Evolutionary conservation across 1,140 invertebrate species (phyloP), one percentile per base, ranked within the genome.

Genomic region (Polyergus mexicanus): DNA sequence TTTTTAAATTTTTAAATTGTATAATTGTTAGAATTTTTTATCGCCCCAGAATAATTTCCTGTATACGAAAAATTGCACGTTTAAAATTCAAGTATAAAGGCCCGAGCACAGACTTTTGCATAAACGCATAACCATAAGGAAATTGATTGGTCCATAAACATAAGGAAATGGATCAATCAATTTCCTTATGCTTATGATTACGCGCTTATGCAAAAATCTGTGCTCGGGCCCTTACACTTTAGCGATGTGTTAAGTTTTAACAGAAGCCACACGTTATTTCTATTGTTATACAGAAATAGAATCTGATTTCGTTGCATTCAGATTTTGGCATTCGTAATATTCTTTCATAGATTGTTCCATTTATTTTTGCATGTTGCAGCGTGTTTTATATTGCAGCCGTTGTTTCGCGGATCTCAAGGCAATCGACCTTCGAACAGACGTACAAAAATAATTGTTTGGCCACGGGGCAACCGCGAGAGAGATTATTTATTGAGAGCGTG

Each of bases 381-480:
- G 16, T 28, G 62, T 60, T 41, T 28, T 68, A 11, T 7, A 35
- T 72, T 22, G 78, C 66, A 58, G 25, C 60, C 35, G 38, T 25
- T 76, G 19, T 54, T 66, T 51, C 35, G 51, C 22, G 38, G 51
- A 22, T 74, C 44, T 72, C 54, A 81, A 81, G 66, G 54, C 78
- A 41, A 69, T 74, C 68, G 78, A 35, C 54, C 78, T 74, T 83
- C 54, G 77, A 71, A 81, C 38, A 38, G 54, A 74, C 51, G 38
- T 74, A 74, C 56, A 28, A 83, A 83, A 72, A 74, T 83, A 72
- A 83, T 83, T 83, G 41, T 83, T 44, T 28, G 38, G 78, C 25
- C 35, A 5, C 54, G 51, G 38, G 38, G 54, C 19, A 10, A 25
- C 8, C 56, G 32, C 35, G 38, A 44, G 38, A 0, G n/a, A 58